Base-by-base conservation (phyloP, 2,113 vertebrate genomes). In the Oreotrochilus melanogaster region DNA sequence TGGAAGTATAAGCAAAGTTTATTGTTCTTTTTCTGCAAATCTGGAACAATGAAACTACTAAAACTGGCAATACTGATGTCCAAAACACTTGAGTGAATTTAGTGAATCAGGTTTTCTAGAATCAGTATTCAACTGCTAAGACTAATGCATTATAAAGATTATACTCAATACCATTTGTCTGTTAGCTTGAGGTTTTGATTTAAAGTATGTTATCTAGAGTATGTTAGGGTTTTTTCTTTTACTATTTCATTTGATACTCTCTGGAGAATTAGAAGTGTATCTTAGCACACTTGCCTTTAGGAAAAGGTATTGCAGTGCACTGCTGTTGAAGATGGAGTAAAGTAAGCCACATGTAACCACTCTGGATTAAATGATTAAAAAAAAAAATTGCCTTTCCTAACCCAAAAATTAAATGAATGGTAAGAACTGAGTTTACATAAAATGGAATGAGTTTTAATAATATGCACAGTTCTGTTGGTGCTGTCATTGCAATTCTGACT, bases 401-500 rank as follows among this genome's bases (percentile, higher is more conserved):
- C 33, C 14, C 30, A 69, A 76, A 81, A 39, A 70, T 72, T 84
- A 81, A 96, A 88, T 70, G 51, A 92, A 78, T 28, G 92, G 11
- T 33, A 8, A 76, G 83, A 85, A 47, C 5, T 45, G 27, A 50
- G 15, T 37, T 69, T 78, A 70, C 42, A 11, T 39, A 39, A 39
- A 11, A 39, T 39, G 39, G 12, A 39, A 39, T 30, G 62, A 50
- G 25, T 73, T 71, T 66, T 76, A 11, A 62, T 53, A 85, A 78
- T 21, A 58, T 18, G 12, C 31, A 79, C 95, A 97, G 93, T 93
- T 96, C 91, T 90, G 96, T 25, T 96, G 96, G 92, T 76, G 86
- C 78, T 70, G 56, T 89, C 88, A 70, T 67, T 88, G 94, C 89
- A 96, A 93, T 45, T 94, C 39, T 73, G 18, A 89, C 86, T 91